These are phyloP conservation scores for Philypnodon macrostomus DNA, from an alignment of 2,797 vertebrate species.

Conservation along the genomic window DNA sequence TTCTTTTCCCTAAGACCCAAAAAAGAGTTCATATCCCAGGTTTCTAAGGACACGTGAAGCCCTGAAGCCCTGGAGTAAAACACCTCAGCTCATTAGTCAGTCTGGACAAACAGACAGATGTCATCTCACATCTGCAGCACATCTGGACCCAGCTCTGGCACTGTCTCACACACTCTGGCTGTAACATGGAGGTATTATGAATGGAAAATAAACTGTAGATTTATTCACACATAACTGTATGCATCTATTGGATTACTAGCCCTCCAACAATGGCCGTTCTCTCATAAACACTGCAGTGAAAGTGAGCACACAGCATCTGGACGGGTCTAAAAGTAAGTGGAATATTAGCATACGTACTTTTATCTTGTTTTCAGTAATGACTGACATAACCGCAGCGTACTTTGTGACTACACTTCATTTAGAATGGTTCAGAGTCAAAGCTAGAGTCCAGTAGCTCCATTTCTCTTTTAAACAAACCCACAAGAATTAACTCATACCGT, in stretches of 20 bases:
- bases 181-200: not conserved
- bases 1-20: not conserved
- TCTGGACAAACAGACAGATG: conserved; percentile 39
- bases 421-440: too few relatives aligned
- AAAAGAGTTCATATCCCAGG: not conserved
- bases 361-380: too few relatives aligned
- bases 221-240: conserved; percentile 6
- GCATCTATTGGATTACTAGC: conserved; percentile 11
- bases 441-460: too few relatives aligned
- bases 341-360: not conserved
- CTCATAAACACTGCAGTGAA: not conserved
- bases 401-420: too few relatives aligned
- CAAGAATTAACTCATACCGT: not conserved
- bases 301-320: not conserved
- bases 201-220: conserved; percentile 2
- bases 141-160: not conserved
- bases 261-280: not conserved
- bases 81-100: conserved; percentile 37
- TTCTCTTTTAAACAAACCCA: too few relatives aligned
- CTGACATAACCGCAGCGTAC: too few relatives aligned
- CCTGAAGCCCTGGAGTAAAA: conserved; percentile 9
- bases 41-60: conserved; percentile 1
- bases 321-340: not conserved
- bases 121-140: conserved; percentile 34
- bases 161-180: not conserved